phyloP scores from a whole-genome alignment of 2,797 vertebrate genomes.

The Channallabes apus region DNA sequence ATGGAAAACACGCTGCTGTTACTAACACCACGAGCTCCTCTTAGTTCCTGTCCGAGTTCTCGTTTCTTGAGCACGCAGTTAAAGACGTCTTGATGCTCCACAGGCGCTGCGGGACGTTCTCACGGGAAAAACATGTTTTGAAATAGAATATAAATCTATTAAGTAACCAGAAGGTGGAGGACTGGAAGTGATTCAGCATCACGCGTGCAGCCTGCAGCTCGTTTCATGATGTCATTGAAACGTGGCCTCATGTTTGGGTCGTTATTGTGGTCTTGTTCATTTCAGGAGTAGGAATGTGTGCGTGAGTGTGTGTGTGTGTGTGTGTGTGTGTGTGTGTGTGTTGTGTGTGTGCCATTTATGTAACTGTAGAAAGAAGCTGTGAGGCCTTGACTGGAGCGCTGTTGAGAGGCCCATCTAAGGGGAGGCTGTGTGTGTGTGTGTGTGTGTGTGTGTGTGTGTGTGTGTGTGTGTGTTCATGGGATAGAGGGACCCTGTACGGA shows the following conservation, averaged over 20 bases:
- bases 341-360: slow-evolving; percentile 54
- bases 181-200: slow-evolving; percentile 47
- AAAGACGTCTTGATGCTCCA: neutral
- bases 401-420: slow-evolving; percentile 54
- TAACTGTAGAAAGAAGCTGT: slow-evolving; percentile 59
- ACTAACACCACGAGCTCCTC: neutral
- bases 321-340: slow-evolving; percentile 45
- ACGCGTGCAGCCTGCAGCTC: neutral
- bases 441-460: slow-evolving; percentile 66
- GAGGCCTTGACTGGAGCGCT: slow-evolving; percentile 57
- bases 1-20: neutral
- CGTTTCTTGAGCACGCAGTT: neutral
- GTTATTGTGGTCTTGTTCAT: slow-evolving; percentile 52
- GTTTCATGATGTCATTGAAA: slow-evolving; percentile 41
- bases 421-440: slow-evolving; percentile 59
- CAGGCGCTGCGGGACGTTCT: neutral
- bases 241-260: slow-evolving; percentile 49
- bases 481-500: slow-evolving; percentile 65
- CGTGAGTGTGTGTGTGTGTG: slow-evolving; percentile 25
- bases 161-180: neutral
- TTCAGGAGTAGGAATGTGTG: slow-evolving; percentile 45
- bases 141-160: neutral
- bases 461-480: slow-evolving; percentile 68
- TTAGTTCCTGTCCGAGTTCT: neutral
- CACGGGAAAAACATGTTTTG: neutral